These are phyloP conservation scores for Aphaenogaster floridana DNA, from an alignment of 1,140 invertebrate genomes.

Conservation along the genomic window DNA sequence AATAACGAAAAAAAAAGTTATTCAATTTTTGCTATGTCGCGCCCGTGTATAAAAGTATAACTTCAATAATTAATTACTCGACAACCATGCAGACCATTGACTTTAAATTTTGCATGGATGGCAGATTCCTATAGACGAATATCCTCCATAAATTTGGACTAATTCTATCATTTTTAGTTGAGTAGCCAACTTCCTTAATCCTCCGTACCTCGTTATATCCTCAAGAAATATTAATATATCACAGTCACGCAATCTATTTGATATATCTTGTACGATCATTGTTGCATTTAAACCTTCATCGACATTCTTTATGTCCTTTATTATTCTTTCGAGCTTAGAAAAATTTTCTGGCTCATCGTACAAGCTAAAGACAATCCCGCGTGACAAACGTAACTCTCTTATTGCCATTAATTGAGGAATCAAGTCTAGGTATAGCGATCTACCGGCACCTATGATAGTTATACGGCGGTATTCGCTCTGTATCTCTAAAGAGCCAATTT, in stretches of 20 bases:
- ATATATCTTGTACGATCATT: neutral
- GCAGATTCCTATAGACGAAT: too few species aligned
- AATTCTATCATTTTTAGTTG: too few species aligned
- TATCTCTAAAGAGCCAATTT: neutral
- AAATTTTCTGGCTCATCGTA: neutral
- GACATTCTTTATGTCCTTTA: neutral
- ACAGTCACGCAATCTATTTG: neutral
- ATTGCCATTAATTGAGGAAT: neutral
- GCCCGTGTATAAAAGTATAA: too few species aligned
- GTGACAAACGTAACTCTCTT: neutral
- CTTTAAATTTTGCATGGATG: too few species aligned
- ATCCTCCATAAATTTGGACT: too few species aligned
- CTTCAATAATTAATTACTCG: too few species aligned
- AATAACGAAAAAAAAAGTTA: too few species aligned
- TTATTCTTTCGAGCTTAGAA: neutral
- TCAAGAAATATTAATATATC: slow-evolving; percentile 1
- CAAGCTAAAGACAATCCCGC: neutral
- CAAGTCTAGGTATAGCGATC: neutral
- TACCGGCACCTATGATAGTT: neutral
- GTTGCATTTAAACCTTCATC: neutral
- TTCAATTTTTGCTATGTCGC: too few species aligned
- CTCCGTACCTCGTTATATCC: neutral
- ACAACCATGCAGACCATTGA: too few species aligned
- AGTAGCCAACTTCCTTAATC: neutral
- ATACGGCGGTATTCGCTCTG: neutral